A percentile compares a stretch with the other conserved stretches of the same genome.
Evolutionary conservation across 2,888 invertebrate genomes (phyloP).

Genomic region (Melikaiella ostensackeni): DNA sequence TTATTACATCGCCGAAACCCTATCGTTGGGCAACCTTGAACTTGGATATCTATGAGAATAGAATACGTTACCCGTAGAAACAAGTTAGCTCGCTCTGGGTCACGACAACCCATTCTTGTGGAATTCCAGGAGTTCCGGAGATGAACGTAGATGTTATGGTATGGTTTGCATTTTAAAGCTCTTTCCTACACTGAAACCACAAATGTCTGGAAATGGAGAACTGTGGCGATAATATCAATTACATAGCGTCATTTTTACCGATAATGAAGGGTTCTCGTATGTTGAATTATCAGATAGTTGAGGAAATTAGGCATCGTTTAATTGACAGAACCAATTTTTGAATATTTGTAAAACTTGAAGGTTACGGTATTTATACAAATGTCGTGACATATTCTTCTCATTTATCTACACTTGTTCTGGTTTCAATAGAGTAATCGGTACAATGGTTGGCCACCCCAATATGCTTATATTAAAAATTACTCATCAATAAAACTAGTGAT

Average conservation of each 20-base stretch:
- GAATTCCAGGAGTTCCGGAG: constrained; percentile 16
- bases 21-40: constrained; percentile 44
- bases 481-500: too few species aligned
- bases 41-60: constrained; percentile 44
- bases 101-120: constrained; percentile 36
- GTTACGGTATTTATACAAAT: neutral
- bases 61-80: constrained; percentile 38
- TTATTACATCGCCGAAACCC: neutral
- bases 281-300: neutral
- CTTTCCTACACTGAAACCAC: neutral
- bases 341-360: neutral
- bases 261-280: neutral
- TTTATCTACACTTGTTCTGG: neutral
- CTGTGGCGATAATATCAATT: neutral
- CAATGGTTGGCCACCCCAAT: too few species aligned
- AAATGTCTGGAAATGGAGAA: neutral
- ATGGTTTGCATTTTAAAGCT: neutral
- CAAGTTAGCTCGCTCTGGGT: constrained; percentile 32
- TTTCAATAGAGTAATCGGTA: too few species aligned
- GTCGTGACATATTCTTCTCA: neutral
- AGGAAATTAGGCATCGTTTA: neutral
- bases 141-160: neutral
- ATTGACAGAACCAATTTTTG: neutral
- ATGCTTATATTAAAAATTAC: too few species aligned
- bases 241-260: neutral